These are phyloP conservation scores for Papilio polyxenes DNA, from an alignment of 1,140 invertebrate species.

Conservation along the genomic window DNA sequence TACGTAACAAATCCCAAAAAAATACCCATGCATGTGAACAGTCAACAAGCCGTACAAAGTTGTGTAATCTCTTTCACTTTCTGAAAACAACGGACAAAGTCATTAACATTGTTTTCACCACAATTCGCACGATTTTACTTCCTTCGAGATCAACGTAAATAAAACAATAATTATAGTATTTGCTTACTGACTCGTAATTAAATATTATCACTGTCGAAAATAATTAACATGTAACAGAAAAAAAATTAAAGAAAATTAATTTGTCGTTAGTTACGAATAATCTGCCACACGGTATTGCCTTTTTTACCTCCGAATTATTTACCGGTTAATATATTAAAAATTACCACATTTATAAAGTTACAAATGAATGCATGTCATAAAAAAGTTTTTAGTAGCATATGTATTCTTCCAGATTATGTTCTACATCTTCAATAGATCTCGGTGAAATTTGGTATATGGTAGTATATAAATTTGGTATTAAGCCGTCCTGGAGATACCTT, in stretches of 20 bases:
- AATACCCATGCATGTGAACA: conserved; percentile 24
- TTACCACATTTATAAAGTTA: neutral
- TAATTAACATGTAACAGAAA: neutral
- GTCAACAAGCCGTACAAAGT: conserved; percentile 8
- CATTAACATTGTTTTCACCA: conserved; percentile 39
- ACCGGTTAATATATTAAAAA: neutral
- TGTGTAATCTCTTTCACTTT: conserved; percentile 34
- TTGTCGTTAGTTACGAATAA: neutral
- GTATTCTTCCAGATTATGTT: neutral
- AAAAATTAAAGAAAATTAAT: neutral
- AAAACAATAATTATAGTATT: neutral
- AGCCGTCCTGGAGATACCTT: no score
- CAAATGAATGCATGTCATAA: neutral
- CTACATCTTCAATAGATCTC: no score
- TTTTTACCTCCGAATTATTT: neutral
- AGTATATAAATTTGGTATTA: no score
- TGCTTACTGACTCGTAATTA: neutral
- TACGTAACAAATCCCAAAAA: conserved; percentile 29
- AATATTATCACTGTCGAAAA: neutral
- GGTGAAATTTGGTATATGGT: no score
- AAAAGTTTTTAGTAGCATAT: neutral
- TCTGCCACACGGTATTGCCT: neutral
- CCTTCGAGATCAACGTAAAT: neutral
- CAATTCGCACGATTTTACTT: conserved; percentile 34
- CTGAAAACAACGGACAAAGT: conserved; percentile 31